Evolutionary conservation across 2,113 vertebrate genomes (phyloP).

Genomic region (Ciconia boyciana): DNA sequence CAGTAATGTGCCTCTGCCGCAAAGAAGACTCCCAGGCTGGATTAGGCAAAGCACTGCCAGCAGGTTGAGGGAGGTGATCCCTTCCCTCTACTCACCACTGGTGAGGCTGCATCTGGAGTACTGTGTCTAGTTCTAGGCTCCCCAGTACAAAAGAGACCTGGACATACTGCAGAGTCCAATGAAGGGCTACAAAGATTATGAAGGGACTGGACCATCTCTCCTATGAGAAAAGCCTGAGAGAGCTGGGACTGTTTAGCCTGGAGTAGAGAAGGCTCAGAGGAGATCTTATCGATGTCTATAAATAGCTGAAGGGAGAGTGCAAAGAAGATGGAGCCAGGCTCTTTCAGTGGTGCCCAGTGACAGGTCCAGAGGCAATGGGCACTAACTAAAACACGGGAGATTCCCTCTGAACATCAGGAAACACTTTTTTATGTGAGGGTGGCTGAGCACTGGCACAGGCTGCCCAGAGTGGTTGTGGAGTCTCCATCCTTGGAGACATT

Average conservation of each 20-base stretch:
- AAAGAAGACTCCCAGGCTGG: not conserved
- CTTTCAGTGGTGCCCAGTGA: not conserved
- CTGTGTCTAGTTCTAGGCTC: too few relatives aligned
- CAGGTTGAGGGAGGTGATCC: too few relatives aligned
- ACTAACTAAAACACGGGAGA: not conserved
- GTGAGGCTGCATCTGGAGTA: too few relatives aligned
- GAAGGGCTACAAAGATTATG: not conserved
- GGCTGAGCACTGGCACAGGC: not conserved
- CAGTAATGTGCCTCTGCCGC: not conserved
- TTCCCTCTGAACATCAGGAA: not conserved
- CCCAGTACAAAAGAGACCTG: too few relatives aligned
- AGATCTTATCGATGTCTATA: not conserved
- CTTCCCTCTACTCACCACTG: too few relatives aligned
- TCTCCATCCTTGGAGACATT: not conserved
- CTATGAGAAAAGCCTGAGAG: not conserved
- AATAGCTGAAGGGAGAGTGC: not conserved
- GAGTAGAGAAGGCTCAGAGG: not conserved
- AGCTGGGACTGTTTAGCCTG: not conserved
- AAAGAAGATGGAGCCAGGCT: not conserved
- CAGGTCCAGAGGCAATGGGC: not conserved
- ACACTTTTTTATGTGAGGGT: not conserved
- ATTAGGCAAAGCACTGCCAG: not conserved
- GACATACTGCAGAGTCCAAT: not conserved
- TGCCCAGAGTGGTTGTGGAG: accelerated
- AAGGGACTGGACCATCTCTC: not conserved